These are phyloP conservation scores for Acrossocheilus wenchowensis DNA, from an alignment of 2,797 vertebrate genomes.

Conservation along the genomic window DNA sequence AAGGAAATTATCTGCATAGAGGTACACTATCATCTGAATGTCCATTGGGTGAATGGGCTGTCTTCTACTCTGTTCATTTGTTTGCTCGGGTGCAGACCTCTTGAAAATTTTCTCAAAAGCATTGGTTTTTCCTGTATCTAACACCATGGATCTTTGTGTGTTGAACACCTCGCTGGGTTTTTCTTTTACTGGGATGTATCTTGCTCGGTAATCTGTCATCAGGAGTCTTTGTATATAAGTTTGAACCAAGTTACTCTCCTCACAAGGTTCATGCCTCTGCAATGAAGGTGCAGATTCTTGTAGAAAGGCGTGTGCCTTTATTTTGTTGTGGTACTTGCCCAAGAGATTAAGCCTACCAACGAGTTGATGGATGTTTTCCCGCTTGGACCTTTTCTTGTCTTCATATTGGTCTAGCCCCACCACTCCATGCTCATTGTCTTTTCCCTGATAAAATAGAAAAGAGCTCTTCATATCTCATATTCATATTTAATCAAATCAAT, in stretches of 20 bases:
- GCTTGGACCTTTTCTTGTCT: not conserved
- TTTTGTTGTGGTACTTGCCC: not conserved
- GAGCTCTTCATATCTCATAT: not conserved
- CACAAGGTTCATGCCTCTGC: constrained; percentile 8
- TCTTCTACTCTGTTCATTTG: not conserved
- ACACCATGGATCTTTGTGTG: not conserved
- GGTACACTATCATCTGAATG: constrained; percentile 65
- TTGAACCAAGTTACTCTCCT: constrained; percentile 33
- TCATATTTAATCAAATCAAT: not conserved
- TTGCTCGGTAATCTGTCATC: constrained; percentile 46
- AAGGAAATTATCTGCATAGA: constrained; percentile 70
- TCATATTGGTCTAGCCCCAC: not conserved
- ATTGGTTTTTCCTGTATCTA: not conserved
- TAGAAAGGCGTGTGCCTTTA: constrained; percentile 31
- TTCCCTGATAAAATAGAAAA: constrained; percentile 62
- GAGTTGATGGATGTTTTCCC: not conserved
- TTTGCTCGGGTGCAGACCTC: not conserved
- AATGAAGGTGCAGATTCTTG: constrained; percentile 4
- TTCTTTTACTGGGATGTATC: constrained; percentile 17
- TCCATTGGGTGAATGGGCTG: constrained; percentile 46
- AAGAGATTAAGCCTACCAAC: constrained; percentile 8
- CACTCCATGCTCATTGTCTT: not conserved
- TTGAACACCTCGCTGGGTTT: not conserved
- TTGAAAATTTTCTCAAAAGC: constrained; percentile 19
- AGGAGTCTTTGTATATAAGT: constrained; percentile 41